Evolutionary conservation across 2,797 vertebrate genomes (phyloP).

Genomic region (Lithobates pipiens): DNA sequence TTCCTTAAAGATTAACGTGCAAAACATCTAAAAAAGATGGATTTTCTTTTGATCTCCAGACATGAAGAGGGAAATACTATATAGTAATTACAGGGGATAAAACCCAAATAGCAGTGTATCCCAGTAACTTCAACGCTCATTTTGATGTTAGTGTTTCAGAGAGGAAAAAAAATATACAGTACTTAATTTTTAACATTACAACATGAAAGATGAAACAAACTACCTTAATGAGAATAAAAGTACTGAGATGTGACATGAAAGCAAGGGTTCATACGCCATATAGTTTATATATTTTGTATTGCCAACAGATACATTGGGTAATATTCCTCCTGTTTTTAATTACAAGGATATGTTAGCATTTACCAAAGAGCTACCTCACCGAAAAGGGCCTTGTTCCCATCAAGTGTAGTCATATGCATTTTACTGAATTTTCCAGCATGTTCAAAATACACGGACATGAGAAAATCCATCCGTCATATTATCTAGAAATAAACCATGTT

Average conservation of each 20-base stretch:
- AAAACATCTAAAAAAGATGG: conserved; percentile 33
- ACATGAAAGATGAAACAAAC: not conserved
- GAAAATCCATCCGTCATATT: not conserved
- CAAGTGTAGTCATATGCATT: no score
- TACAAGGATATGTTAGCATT: not conserved
- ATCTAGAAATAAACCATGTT: not conserved
- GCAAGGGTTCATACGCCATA: not conserved
- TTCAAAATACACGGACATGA: not conserved
- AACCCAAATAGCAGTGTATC: not conserved
- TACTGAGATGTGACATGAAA: not conserved
- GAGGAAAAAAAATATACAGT: not conserved
- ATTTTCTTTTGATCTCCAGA: conserved; percentile 44
- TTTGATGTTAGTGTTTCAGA: conserved; percentile 26
- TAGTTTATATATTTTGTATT: not conserved
- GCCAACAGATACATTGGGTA: not conserved
- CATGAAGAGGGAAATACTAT: conserved; percentile 40
- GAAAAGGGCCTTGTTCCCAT: not conserved
- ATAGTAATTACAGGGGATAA: conserved; percentile 32
- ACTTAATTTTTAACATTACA: not conserved
- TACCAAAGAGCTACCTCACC: not conserved
- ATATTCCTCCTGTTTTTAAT: not conserved
- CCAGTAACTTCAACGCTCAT: not conserved
- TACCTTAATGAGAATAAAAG: not conserved
- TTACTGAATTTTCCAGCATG: not conserved
- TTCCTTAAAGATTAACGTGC: conserved; percentile 28